These are phyloP conservation scores for Esox lucius DNA, from an alignment of 2,797 vertebrate genomes.

Conservation along the genomic window DNA sequence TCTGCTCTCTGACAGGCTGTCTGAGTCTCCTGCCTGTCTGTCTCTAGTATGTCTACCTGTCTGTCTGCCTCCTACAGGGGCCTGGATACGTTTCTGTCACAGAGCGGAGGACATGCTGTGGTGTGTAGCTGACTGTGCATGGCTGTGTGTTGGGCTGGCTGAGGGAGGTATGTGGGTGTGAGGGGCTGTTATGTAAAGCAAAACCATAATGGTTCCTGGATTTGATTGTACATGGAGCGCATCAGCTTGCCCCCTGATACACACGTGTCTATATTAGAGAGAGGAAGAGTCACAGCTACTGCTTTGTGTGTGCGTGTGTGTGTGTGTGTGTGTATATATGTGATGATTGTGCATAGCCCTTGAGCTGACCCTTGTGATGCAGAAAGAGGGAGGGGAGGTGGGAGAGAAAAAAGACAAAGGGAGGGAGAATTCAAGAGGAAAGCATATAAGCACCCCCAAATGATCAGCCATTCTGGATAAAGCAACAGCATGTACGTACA, in stretches of 20 bases:
- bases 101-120: neutral
- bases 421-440: constrained; percentile 30
- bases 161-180: neutral
- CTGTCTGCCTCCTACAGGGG: too few relatives aligned
- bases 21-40: constrained; percentile 13
- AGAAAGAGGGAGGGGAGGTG: constrained; percentile 22
- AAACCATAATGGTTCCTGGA: neutral
- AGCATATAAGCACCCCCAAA: too few relatives aligned
- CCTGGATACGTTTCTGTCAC: neutral
- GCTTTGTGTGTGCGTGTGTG: constrained; percentile 10
- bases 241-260: neutral
- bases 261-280: neutral
- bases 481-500: neutral
- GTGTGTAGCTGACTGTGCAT: constrained; percentile 10
- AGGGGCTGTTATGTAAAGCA: neutral
- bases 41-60: constrained; percentile 10
- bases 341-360: constrained; percentile 10
- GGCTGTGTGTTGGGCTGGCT: neutral
- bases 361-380: neutral
- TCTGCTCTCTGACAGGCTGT: constrained; percentile 40
- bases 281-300: neutral
- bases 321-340: constrained; percentile 13
- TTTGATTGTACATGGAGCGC: neutral
- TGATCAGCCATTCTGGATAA: too few relatives aligned
- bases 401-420: constrained; percentile 36